Percentiles rank a stretch among this genome's conserved stretches.
Evolutionary conservation across 2,797 vertebrate genomes (phyloP).

Genomic region (Nasua narica): DNA sequence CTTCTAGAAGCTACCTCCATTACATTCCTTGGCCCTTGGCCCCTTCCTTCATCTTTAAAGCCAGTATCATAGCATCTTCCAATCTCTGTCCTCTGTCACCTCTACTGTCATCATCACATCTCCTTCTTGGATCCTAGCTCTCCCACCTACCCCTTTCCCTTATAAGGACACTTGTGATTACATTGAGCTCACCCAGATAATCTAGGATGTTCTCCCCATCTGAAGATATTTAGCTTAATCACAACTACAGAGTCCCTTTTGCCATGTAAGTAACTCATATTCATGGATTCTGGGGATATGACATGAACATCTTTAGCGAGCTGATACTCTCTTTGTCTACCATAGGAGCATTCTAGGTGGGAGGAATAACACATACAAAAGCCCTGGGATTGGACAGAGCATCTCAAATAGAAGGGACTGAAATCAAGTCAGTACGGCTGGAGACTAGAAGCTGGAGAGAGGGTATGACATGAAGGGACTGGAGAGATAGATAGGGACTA

Average conservation of each 20-base stretch:
- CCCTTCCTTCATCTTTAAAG: background rate
- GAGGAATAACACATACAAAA: background rate
- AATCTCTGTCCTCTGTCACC: background rate
- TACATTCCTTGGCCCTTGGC: background rate
- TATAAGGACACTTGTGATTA: background rate
- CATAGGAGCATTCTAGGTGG: background rate
- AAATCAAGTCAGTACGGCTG: background rate
- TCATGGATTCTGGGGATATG: background rate
- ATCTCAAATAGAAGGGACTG: conserved; percentile 29
- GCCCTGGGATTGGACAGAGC: background rate
- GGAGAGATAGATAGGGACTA: background rate
- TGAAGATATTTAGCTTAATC: background rate
- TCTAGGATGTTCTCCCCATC: background rate
- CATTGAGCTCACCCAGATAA: background rate
- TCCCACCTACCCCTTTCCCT: background rate
- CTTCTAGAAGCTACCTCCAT: background rate
- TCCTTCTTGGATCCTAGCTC: background rate
- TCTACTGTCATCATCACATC: background rate
- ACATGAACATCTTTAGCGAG: background rate
- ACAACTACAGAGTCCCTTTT: background rate
- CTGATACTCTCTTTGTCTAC: background rate
- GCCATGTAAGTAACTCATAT: background rate
- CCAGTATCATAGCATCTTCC: background rate
- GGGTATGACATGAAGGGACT: background rate
- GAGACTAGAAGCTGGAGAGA: background rate